Base-by-base conservation (phyloP, 2,888 invertebrate genomes). In the Epiblema foenella region DNA sequence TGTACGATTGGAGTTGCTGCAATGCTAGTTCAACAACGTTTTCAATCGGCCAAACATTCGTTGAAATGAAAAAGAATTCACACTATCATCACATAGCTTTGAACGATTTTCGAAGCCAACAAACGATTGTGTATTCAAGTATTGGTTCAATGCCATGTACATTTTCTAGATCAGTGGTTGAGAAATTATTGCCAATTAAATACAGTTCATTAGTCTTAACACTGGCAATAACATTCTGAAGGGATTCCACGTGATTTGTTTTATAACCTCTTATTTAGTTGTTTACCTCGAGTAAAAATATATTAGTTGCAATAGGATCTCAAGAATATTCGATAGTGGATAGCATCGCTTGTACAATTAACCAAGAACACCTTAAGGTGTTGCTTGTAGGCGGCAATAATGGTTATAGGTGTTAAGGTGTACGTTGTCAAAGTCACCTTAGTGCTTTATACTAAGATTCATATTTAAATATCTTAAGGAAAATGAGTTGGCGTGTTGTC, bases 151-250 rank as follows among this genome's bases (percentile, higher is more conserved):
- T 51, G 51, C 37, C 42, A 57, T 49, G 57, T 63, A 46, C n/a
- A 62, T 69, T 63, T 63, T 63, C 69, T 29, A 49, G 62, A 37
- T 57, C 69, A 57, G 0, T 49, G 69, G 49, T 49, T 17, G 20
- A 63, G 62, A 69, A 69, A 46, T 63, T 57, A 63, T 69, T 69
- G 9, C 33, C 63, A 63, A 69, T 69, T 69, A 69, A 63, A 37
- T 5, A 63, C 69, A 56, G 49, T 57, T 69, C 49, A 49, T 49
- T 63, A 63, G 37, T 18, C 66, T 57, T 57, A 69, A 56, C 56
- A 49, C 54, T 49, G 56, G 33, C 46, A 57, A 57, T 49, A 37
- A 68, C 24, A 49, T 49, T 56, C 29, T 49, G 37, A 69, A 51
- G 49, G 37, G 33, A 54, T 54, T 62, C 46, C 20, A 18, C 46